These are phyloP conservation scores for Hylaeus volcanicus DNA, from an alignment of 1,140 invertebrate species.

Conservation along the genomic window DNA sequence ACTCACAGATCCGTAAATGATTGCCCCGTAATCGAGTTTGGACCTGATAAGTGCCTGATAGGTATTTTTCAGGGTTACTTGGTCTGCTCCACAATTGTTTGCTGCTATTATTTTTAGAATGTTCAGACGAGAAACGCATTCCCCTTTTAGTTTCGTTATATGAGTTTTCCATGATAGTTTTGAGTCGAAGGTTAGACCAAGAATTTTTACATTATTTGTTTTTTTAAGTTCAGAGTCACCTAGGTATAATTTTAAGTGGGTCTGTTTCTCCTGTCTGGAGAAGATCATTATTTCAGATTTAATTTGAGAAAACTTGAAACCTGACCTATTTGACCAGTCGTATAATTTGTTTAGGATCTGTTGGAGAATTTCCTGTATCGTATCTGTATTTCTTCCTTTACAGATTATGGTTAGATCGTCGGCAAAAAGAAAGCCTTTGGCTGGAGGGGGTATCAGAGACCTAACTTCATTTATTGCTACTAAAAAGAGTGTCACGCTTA, in stretches of 20 bases:
- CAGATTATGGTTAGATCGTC: not conserved
- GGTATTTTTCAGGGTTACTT: not conserved
- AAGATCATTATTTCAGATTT: slow-evolving; percentile 8
- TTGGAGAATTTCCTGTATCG: not conserved
- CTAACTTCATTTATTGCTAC: not conserved
- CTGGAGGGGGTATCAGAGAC: not conserved
- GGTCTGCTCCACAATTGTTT: not conserved
- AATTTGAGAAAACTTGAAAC: slow-evolving; percentile 4
- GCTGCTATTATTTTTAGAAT: no score
- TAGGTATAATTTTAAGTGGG: no score
- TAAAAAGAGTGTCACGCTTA: not conserved
- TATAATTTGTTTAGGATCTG: not conserved
- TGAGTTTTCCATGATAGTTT: no score
- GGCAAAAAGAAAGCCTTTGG: not conserved
- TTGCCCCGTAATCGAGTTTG: not conserved
- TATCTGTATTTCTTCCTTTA: not conserved
- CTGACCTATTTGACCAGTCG: not conserved
- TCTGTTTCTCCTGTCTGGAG: not conserved
- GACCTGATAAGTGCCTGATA: not conserved
- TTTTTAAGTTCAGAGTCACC: no score
- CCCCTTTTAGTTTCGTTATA: no score
- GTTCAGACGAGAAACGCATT: no score
- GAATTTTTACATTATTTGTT: no score
- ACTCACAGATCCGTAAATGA: no score
- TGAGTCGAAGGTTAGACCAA: no score